These are phyloP conservation scores for Procapra przewalskii DNA, from an alignment of 2,113 vertebrate genomes.

Conservation along the genomic window DNA sequence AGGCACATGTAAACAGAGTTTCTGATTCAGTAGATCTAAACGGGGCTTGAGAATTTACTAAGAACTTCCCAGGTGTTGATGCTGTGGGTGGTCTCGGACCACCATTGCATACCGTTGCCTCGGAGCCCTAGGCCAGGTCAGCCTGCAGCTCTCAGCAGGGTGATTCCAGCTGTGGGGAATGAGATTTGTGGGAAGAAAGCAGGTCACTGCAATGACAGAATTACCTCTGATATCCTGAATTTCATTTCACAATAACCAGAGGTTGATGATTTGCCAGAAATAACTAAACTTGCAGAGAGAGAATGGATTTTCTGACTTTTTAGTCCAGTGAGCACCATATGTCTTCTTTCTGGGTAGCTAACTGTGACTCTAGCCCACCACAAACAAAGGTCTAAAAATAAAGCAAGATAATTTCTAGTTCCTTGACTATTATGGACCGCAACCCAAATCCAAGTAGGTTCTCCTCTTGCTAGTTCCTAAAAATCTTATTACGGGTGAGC, in stretches of 20 bases:
- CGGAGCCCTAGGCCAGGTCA: not conserved
- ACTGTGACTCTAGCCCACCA: not conserved
- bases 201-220: not conserved
- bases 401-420: not conserved
- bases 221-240: not conserved
- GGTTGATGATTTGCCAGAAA: not conserved
- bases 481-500: not conserved
- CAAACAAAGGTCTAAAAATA: constrained; percentile 3
- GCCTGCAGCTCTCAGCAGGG: not conserved
- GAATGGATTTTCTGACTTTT: not conserved
- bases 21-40: not conserved
- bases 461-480: not conserved
- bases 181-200: not conserved
- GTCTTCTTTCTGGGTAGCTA: not conserved
- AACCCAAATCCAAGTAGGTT: not conserved
- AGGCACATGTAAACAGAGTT: not conserved
- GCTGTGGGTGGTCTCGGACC: not conserved
- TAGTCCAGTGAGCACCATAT: not conserved
- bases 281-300: not conserved
- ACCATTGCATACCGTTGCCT: not conserved
- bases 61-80: not conserved
- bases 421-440: not conserved
- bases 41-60: not conserved
- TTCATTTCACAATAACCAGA: not conserved
- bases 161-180: not conserved